Evolutionary conservation across 2,797 vertebrate genomes (phyloP), one percentile per base, ranked within the genome.

Genomic region (Amniataba percoides): DNA sequence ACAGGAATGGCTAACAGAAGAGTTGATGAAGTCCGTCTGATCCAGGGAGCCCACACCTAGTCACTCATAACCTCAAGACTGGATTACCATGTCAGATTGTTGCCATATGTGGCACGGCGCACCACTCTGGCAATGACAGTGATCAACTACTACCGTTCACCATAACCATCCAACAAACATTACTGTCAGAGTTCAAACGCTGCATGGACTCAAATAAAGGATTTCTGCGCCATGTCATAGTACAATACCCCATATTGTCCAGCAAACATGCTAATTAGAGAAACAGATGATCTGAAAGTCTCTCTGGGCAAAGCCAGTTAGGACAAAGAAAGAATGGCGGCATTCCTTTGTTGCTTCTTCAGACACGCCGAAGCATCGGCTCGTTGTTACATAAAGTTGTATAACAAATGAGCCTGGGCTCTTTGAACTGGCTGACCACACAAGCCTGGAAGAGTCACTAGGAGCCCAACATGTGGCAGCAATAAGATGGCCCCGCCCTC

Each of bases 381-480:
- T 92, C 78, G 86, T 89, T 88, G 92, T 94, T 95, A 94, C 94
- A 93, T 93, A 89, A 95, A 94, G 94, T 94, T 94, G 94, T 94
- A 93, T 95, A 95, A 95, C 95, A 95, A 95, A 95, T 95, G 95
- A 95, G 93, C 78, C 83, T 67, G 84, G 87, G 82, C 81, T 87
- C 95, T 95, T 96, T 95, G 95, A 95, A 95, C 94, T 90, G 89
- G 90, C 91, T 95, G 95, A 95, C 95, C 95, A 95, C 94, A 95
- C 93, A 93, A 81, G 92, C 92, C 93, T 93, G 93, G 90, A 94
- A 94, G 92, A 95, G 93, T 91, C 88, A 92, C 93, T 89, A 79
- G 78, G 86, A 93, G 89, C 83, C 89, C 84, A 92, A 95, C 95
- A 95, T 95, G 94, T 95, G 95, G 95, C 94, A 95, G 93, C 92